Evolutionary conservation across 23 tunicate genomes (phyloP).

Genomic region (Ciona savignyi): DNA sequence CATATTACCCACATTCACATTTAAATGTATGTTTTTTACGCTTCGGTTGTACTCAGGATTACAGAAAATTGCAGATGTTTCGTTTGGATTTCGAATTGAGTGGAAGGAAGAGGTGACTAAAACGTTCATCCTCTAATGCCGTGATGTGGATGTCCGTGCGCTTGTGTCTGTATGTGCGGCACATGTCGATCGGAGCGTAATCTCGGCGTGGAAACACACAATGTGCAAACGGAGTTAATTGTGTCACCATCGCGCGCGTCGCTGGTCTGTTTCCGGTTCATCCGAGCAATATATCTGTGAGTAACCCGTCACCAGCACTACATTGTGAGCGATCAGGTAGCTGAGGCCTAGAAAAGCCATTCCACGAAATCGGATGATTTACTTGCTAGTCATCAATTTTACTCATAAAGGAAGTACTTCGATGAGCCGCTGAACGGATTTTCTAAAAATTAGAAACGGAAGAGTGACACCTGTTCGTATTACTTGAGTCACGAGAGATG

Average conservation of each 20-base stretch:
- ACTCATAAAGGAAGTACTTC: neutral
- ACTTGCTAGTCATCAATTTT: neutral
- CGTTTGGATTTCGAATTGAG: neutral
- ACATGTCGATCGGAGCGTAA: neutral
- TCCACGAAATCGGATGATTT: neutral
- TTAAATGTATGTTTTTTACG: neutral
- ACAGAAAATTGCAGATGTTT: too few relatives aligned
- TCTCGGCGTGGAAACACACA: neutral
- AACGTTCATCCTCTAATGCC: neutral
- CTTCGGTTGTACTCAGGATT: too few relatives aligned
- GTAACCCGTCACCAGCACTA: neutral
- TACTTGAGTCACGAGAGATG: neutral
- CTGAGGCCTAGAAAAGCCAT: neutral
- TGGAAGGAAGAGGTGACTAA: neutral
- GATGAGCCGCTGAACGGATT: neutral
- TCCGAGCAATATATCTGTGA: neutral
- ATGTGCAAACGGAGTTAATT: conserved; percentile 1
- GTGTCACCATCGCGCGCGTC: neutral
- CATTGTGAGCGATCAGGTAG: neutral
- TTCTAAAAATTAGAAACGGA: neutral
- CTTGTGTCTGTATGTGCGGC: neutral
- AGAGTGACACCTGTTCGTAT: neutral
- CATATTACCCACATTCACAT: neutral
- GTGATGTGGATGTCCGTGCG: neutral
- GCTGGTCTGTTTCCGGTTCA: neutral